phyloP scores from a whole-genome alignment of 2,113 vertebrate species.

The Labeo catla region DNA sequence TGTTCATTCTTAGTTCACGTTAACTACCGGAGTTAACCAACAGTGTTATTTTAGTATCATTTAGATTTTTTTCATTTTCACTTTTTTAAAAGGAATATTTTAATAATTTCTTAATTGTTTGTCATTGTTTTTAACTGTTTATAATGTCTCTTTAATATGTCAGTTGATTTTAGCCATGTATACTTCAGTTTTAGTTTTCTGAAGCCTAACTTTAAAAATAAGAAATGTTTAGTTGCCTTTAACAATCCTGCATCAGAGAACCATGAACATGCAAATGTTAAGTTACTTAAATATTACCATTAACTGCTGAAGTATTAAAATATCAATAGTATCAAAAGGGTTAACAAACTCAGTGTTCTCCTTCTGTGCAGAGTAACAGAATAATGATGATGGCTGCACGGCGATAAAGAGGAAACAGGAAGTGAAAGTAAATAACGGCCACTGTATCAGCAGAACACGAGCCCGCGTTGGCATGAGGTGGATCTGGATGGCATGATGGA shows the following conservation, averaged over 20 bases:
- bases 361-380: neutral
- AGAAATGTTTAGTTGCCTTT: neutral
- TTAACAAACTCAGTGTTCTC: neutral
- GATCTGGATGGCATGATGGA: conserved; percentile 33
- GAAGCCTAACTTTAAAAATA: neutral
- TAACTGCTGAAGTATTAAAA: too few relatives aligned
- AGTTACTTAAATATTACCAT: neutral
- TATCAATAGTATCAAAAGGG: neutral
- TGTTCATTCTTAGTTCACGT: too few relatives aligned
- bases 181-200: neutral
- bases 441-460: neutral
- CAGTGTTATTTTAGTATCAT: too few relatives aligned
- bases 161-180: neutral
- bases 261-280: neutral
- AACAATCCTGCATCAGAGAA: neutral
- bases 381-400: neutral
- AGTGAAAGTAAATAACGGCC: conserved; percentile 24
- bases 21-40: too few relatives aligned
- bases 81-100: too few relatives aligned
- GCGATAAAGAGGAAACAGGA: neutral
- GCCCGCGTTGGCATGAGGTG: conserved; percentile 39
- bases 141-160: too few relatives aligned
- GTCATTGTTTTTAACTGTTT: too few relatives aligned
- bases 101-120: too few relatives aligned
- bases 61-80: too few relatives aligned